Evolutionary conservation across 2,888 invertebrate species (phyloP).

Genomic region (Conus canariensis): DNA sequence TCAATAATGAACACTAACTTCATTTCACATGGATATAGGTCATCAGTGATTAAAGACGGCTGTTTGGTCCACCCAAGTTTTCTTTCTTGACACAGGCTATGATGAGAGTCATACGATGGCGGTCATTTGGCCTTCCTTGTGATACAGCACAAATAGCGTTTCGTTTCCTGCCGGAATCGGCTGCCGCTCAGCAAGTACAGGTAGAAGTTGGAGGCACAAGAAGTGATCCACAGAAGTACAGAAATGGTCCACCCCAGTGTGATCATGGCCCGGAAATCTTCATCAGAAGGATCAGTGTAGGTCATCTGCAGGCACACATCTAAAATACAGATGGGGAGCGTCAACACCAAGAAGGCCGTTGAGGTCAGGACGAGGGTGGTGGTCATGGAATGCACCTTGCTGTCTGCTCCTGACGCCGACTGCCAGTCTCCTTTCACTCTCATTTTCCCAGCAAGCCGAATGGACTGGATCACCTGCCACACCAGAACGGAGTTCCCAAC

Average conservation of each 20-base stretch:
- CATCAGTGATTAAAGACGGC: too few relatives aligned
- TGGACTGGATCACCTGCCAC: not conserved
- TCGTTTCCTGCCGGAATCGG: not conserved
- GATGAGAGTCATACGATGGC: too few relatives aligned
- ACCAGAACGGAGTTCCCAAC: not conserved
- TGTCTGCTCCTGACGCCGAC: not conserved
- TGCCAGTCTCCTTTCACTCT: not conserved
- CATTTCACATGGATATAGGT: too few relatives aligned
- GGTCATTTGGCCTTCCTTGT: not conserved
- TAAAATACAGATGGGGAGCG: not conserved
- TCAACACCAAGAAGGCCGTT: not conserved
- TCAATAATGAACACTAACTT: too few relatives aligned
- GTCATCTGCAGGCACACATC: not conserved
- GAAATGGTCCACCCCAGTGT: too few relatives aligned
- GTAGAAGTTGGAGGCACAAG: not conserved
- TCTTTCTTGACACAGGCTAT: too few relatives aligned
- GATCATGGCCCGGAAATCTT: too few relatives aligned
- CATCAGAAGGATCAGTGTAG: not conserved
- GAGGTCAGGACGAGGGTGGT: not conserved
- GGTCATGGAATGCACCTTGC: not conserved
- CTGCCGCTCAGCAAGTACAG: not conserved
- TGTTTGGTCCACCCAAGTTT: too few relatives aligned
- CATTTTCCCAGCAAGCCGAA: not conserved
- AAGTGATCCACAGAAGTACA: too few relatives aligned
- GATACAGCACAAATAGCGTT: not conserved